Conservation (phyloP, 2,113 vertebrate genomes). For the Hipposideros armiger region DNA sequence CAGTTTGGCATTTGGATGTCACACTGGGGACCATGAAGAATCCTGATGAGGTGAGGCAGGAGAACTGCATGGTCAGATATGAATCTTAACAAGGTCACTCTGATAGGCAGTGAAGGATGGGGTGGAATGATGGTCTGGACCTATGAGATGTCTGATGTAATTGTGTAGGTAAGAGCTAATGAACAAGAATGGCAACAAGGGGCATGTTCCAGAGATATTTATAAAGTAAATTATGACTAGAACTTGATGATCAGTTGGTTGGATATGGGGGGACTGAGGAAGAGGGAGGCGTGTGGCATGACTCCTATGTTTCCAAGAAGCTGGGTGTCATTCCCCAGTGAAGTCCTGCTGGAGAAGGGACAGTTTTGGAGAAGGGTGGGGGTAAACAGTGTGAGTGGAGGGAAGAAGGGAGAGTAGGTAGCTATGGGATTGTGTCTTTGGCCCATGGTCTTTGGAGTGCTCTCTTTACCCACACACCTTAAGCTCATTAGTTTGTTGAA, state of each 20-base stretch:
- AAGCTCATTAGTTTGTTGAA: background rate
- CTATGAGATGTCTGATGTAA: background rate
- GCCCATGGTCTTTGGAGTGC: background rate
- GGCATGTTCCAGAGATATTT: background rate
- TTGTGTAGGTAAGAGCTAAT: background rate
- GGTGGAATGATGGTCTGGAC: background rate
- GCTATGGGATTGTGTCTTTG: background rate
- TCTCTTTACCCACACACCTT: background rate
- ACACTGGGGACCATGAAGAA: background rate
- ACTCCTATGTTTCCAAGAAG: background rate
- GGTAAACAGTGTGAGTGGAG: background rate
- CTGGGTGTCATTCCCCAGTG: background rate
- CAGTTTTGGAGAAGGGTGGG: background rate
- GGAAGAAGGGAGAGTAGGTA: background rate
- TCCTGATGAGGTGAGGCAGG: background rate
- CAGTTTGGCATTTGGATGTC: background rate
- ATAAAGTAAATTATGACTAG: background rate
- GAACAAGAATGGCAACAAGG: background rate
- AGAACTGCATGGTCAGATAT: background rate
- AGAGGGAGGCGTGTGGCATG: background rate
- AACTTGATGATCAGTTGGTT: background rate
- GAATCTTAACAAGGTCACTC: background rate
- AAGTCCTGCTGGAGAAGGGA: background rate
- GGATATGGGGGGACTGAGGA: background rate
- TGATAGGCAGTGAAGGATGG: background rate